Evolutionary conservation across 2,888 invertebrate genomes (phyloP), one percentile per base, ranked within the genome.

Genomic region (Steromphala cineraria): DNA sequence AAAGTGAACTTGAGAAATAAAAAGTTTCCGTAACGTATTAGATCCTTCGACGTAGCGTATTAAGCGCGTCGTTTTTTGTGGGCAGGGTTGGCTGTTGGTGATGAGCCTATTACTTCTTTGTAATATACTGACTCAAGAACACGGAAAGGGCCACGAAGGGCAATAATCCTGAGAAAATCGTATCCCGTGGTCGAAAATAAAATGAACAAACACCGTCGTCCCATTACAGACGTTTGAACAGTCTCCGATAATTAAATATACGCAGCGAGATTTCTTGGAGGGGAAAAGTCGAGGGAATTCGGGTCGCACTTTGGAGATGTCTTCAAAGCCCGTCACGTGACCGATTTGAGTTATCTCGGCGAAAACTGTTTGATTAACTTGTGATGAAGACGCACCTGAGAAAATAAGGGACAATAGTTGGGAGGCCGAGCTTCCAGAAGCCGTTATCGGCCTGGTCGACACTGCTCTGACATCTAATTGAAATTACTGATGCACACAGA

Each of bases 191-290:
- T 78, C 52, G 75, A 80, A 83, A 84, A 86, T 86, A 80, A 84
- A 84, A 83, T 84, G 86, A 86, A 81, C 84, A 84, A 84, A 86
- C 86, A 86, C 77, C 74, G 80, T 46, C 67, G 75, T 31, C 78
- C 83, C 83, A 83, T 82, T 82, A 84, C 83, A 79, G 24, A 28
- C 75, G 71, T 80, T 81, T 84, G 84, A 83, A 80, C 81, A 81
- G 80, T 55, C 67, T 21, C 74, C 52, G 79, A 78, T 86, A 86
- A 86, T 86, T 80, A 75, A 79, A 83, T 83, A 83, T 67, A 83
- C 67, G 56, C 76, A 40, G 80, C 55, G 55, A 76, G 53, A 53
- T 76, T 76, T 76, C 76, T 53, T 55, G n/a, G 76, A 17, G 28
- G 28, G 19, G 76, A 36, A 40, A 76, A 76, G 53, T 19, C 76